Percentiles rank a stretch among this genome's conserved stretches.
phyloP scores from a whole-genome alignment of 2,113 vertebrate species.

The Myanophis thanlyinensis region DNA sequence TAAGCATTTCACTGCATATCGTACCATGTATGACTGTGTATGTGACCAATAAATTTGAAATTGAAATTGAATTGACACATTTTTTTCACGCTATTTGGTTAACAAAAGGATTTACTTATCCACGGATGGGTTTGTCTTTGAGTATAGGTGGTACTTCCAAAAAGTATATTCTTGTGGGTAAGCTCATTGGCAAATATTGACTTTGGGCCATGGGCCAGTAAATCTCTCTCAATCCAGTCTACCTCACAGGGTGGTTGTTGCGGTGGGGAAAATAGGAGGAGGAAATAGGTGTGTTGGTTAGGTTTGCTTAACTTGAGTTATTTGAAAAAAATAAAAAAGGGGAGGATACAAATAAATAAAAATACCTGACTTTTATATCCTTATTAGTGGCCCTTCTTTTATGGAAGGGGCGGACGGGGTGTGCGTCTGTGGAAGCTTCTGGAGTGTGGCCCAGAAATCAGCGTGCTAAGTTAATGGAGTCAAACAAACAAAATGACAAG shows the following conservation, averaged over 20 bases:
- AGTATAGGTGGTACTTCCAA: neutral
- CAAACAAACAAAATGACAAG: neutral
- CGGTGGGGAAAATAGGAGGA: no score
- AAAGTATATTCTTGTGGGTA: neutral
- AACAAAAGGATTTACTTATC: neutral
- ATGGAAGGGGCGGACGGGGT: fast-evolving
- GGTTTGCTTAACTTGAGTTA: no score
- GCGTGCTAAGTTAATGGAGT: neutral
- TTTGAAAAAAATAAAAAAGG: neutral
- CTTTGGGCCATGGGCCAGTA: no score
- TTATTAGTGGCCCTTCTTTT: neutral
- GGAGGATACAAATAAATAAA: neutral
- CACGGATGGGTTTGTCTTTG: neutral
- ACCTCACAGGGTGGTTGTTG: no score
- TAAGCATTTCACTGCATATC: no score
- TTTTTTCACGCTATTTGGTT: neutral
- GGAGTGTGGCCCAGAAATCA: neutral
- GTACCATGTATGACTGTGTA: no score
- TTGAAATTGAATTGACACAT: no score
- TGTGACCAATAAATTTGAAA: no score
- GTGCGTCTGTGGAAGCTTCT: neutral
- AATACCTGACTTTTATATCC: neutral
- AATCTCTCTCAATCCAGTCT: no score
- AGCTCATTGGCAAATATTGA: neutral
- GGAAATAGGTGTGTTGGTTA: no score